Evolutionary conservation across 2,888 invertebrate species (phyloP).

Genomic region (Gastrophysa polygoni): DNA sequence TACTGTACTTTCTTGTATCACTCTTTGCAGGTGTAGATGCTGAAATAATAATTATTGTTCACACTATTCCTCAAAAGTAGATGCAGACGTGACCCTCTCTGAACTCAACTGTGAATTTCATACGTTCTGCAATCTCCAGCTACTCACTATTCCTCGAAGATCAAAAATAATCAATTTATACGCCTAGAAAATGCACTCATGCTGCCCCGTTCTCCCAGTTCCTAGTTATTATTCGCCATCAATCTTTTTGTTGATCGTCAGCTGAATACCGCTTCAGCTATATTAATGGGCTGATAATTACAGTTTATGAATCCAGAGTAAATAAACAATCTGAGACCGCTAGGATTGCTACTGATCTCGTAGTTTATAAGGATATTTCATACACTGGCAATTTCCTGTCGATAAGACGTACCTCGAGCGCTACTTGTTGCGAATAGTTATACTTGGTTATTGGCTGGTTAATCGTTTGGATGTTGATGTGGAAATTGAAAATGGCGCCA

Average conservation of each 20-base stretch:
- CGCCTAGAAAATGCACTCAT: neutral
- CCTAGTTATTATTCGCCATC: slow-evolving; percentile 27
- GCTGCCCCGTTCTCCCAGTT: slow-evolving; percentile 7
- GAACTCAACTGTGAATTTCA: too few species aligned
- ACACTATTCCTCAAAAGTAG: too few species aligned
- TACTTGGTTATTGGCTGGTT: too few species aligned
- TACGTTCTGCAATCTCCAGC: too few species aligned
- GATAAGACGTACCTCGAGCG: neutral
- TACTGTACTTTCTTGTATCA: too few species aligned
- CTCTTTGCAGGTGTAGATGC: too few species aligned
- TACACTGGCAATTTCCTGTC: neutral
- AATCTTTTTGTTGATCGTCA: slow-evolving; percentile 22
- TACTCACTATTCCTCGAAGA: neutral
- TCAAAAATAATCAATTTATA: neutral
- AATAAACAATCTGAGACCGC: slow-evolving; percentile 30
- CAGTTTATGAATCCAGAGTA: slow-evolving; percentile 24
- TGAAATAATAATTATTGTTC: too few species aligned
- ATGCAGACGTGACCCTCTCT: too few species aligned
- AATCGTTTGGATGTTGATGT: too few species aligned
- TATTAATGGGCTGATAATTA: slow-evolving; percentile 28
- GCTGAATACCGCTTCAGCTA: slow-evolving; percentile 23
- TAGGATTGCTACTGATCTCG: slow-evolving; percentile 27
- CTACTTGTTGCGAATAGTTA: too few species aligned
- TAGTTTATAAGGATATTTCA: slow-evolving; percentile 2
- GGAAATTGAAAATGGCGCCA: too few species aligned